Percentiles rank a stretch among this genome's conserved stretches.
These are phyloP conservation scores for Coracias cyanogaster DNA, from an alignment of 2,797 vertebrate genomes.

Conservation along the genomic window DNA sequence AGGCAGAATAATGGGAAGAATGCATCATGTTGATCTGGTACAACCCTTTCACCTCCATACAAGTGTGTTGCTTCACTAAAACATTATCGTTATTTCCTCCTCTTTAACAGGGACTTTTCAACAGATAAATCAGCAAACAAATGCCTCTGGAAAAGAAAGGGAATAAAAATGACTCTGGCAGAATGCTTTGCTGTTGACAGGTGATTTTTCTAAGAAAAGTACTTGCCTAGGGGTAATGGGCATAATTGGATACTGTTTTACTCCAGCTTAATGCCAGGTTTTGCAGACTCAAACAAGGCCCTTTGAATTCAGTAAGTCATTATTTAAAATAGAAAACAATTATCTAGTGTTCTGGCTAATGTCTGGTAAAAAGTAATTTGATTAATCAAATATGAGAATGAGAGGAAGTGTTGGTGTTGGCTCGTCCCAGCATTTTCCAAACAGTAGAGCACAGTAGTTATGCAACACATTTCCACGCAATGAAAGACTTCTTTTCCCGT, in stretches of 20 bases:
- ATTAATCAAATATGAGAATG: constrained; percentile 62
- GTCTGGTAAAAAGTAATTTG: constrained; percentile 62
- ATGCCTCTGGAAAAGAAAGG: not conserved
- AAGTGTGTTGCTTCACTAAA: not conserved
- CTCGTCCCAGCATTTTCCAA: constrained; percentile 41
- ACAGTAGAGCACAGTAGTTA: constrained; percentile 55
- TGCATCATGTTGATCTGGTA: not conserved
- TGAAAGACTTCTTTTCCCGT: not conserved
- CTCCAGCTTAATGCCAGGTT: constrained; percentile 6
- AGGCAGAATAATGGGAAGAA: not conserved
- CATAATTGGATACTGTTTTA: constrained; percentile 34
- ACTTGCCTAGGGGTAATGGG: constrained; percentile 40
- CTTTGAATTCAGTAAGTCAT: constrained; percentile 47
- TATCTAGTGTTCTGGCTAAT: constrained; percentile 62
- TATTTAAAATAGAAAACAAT: constrained; percentile 70
- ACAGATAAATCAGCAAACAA: not conserved
- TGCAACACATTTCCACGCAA: constrained; percentile 18
- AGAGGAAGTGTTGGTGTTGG: constrained; percentile 68
- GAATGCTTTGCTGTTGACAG: constrained; percentile 46
- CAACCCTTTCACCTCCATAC: not conserved
- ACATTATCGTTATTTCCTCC: not conserved
- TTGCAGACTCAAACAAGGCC: constrained; percentile 9
- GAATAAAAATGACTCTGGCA: constrained; percentile 41
- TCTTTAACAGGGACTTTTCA: constrained; percentile 33
- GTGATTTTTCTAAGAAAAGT: constrained; percentile 62